phyloP scores from a whole-genome alignment of 64 coral and sea anemone species.

The Stichodactyla mertensii region DNA sequence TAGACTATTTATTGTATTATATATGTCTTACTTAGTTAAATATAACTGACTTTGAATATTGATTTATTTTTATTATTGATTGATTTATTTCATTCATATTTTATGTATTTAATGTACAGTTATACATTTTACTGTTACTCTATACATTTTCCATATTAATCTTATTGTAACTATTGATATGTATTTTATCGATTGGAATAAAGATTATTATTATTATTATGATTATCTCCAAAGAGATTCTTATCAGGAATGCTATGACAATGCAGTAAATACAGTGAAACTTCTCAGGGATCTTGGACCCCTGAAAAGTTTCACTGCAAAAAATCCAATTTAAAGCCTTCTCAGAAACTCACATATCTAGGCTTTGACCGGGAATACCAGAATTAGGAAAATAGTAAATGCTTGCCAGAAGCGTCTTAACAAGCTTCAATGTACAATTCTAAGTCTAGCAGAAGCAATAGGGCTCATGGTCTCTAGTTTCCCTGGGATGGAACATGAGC shows the following conservation, averaged over 20 bases:
- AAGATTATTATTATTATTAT: too few species aligned
- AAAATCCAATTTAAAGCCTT: slow-evolving; percentile 17
- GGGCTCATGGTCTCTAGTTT: slow-evolving; percentile 16
- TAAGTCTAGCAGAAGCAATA: slow-evolving; percentile 2
- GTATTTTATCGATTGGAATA: too few species aligned
- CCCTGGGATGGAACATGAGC: slow-evolving; percentile 24
- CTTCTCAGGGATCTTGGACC: neutral
- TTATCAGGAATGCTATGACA: slow-evolving; percentile 16
- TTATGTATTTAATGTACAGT: too few species aligned
- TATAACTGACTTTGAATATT: too few species aligned
- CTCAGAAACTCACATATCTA: slow-evolving; percentile 12
- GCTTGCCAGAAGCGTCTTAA: neutral
- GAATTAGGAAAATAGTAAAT: neutral
- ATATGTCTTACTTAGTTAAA: too few species aligned
- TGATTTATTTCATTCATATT: too few species aligned
- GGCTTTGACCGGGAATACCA: neutral
- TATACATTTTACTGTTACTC: too few species aligned
- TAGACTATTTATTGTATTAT: too few species aligned
- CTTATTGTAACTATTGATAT: too few species aligned
- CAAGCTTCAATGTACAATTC: slow-evolving; percentile 23
- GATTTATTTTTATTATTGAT: too few species aligned
- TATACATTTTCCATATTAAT: too few species aligned
- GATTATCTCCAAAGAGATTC: slow-evolving; percentile 14
- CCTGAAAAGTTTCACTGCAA: slow-evolving; percentile 10
- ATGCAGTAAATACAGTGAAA: neutral